Base-by-base conservation (phyloP, 2,113 vertebrate species). In the Candoia aspera region DNA sequence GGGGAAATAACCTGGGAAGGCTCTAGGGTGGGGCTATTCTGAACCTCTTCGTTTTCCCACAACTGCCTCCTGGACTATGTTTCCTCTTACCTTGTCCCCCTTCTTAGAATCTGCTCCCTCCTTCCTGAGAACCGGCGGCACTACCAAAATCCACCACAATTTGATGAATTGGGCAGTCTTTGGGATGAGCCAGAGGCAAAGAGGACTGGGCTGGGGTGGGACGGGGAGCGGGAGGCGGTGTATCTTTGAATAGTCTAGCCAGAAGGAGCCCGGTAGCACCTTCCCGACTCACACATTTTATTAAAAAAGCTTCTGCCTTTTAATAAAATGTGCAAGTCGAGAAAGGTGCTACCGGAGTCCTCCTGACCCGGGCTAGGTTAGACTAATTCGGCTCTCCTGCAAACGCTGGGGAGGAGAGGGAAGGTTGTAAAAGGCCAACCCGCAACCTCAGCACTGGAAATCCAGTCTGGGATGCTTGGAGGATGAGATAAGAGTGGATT, bases 401-500 rank as follows among this genome's bases (percentile, higher is more conserved):
- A 46, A 88, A 2, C 1, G 42, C 42, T 24, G 24, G 12, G 24
- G 12, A 29, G 13, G 21, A 19, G 6, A 17, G 53, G 89, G n/a
- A 19, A 42, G 37, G 53, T 17, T 49, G 23, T 23, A 54, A 21
- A 29, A 17, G 29, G 62, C 88, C 62, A 23, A 58, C 8, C 37
- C 8, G 0, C 37, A 15, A 84, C 4, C 87, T 93, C 0, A 0
- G 2, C 4, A 57, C 3, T 24, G 55, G 46, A n/a, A 26, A 60
- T 90, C 87, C 55, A 73, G 92, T 90, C 60, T 21, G 0, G 91
- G 87, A 10, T 96, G 94, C 91, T 57, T 84, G 84, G 17, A 17
- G 3, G 64, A 58, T 96, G 96, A 96, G 26, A 92, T 95, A 95
- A 95, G 23, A 11, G 93, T 90, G 58, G 73, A 0, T 64, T 2